These are phyloP conservation scores for Mormoops blainvillei DNA, from an alignment of 2,113 vertebrate species.

Conservation along the genomic window DNA sequence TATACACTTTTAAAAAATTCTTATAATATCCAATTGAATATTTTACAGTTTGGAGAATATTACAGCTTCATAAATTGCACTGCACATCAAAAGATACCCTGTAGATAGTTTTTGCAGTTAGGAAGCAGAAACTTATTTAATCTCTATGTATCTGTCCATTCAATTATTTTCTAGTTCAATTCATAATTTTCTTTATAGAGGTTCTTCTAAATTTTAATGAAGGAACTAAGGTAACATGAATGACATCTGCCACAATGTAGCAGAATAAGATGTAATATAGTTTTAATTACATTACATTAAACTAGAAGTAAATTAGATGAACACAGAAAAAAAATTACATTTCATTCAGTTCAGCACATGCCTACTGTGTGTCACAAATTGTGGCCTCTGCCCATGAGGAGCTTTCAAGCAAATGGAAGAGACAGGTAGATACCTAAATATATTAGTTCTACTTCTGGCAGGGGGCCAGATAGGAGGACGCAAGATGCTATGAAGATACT, in stretches of 20 bases:
- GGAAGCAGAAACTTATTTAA: background rate
- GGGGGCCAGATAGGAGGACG: background rate
- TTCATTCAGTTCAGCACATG: background rate
- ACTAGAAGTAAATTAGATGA: background rate
- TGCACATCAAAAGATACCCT: background rate
- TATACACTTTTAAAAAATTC: background rate
- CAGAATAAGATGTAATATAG: background rate
- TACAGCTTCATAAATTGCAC: background rate
- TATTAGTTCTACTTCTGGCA: background rate
- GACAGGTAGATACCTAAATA: background rate
- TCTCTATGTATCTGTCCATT: background rate
- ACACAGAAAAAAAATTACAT: background rate
- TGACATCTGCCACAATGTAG: background rate
- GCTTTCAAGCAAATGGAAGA: background rate
- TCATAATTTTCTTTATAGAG: background rate
- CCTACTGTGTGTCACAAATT: background rate
- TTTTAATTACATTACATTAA: background rate
- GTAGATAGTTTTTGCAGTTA: background rate
- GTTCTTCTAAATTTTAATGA: background rate
- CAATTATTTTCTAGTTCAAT: background rate
- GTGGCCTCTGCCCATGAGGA: background rate
- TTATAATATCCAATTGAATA: background rate
- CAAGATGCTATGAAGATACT: background rate
- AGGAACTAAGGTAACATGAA: background rate
- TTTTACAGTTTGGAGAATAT: background rate